A percentile compares a stretch with the other conserved stretches of the same genome.
Conservation (phyloP, 1,140 invertebrate species). For the Drosophila teissieri region DNA sequence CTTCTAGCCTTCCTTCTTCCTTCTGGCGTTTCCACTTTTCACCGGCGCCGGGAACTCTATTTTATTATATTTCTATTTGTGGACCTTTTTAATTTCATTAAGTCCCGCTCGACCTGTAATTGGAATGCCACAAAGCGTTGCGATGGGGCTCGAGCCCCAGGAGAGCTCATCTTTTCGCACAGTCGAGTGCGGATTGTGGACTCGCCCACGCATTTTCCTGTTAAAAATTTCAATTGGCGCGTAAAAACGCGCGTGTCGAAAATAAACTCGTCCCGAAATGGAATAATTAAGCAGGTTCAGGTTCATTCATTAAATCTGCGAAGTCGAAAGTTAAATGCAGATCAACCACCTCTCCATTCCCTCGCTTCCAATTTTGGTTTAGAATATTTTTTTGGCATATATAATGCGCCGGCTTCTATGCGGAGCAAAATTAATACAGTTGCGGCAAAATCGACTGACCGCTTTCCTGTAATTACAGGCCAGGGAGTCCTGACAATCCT, state of each 20-base stretch:
- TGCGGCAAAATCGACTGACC: conserved; percentile 40
- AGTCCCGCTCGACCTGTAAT: conserved; percentile 44
- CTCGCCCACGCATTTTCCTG: conserved; percentile 81
- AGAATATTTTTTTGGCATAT: conserved; percentile 17
- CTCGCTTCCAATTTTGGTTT: conserved; percentile 9
- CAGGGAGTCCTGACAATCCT: conserved; percentile 9
- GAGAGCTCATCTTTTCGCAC: conserved; percentile 48
- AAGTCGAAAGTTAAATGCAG: conserved; percentile 67
- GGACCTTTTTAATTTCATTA: conserved; percentile 81
- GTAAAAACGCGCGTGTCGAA: conserved; percentile 80
- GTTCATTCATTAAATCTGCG: conserved; percentile 73
- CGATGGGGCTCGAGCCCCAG: conserved; percentile 20
- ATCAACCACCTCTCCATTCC: conserved; percentile 13
- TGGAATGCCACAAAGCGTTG: conserved; percentile 77
- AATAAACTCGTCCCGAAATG: conserved; percentile 77
- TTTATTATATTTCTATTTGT: conserved; percentile 79
- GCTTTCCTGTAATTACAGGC: conserved; percentile 33
- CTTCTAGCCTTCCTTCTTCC: not conserved
- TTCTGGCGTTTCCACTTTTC: no score
- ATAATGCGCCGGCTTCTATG: conserved; percentile 26
- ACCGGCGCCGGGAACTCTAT: conserved; percentile 51
- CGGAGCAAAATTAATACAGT: conserved; percentile 51
- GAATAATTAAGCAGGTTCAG: conserved; percentile 78
- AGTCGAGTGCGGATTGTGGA: conserved; percentile 71
- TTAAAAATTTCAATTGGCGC: conserved; percentile 82